phyloP scores from a whole-genome alignment of 2,888 invertebrate species.

The Tuta absoluta region DNA sequence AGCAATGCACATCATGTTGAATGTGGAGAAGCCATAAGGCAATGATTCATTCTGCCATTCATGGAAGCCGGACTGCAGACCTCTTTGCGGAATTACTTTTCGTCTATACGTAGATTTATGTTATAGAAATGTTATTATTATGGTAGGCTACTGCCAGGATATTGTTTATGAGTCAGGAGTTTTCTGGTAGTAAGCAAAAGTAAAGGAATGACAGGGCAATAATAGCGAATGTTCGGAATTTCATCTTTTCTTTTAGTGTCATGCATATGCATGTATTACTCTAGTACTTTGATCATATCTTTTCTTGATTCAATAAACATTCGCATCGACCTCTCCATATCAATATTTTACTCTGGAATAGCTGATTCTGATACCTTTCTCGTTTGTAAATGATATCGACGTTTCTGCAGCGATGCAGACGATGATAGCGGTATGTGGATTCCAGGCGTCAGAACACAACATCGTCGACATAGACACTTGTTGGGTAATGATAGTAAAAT shows the following conservation, averaged over 20 bases:
- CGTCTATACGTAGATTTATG: constrained; percentile 27
- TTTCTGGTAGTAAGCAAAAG: not conserved
- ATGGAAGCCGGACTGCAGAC: constrained; percentile 29
- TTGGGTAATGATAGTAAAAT: constrained; percentile 17
- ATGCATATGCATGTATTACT: too few relatives aligned
- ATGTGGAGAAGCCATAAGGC: not conserved
- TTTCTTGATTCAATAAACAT: too few relatives aligned
- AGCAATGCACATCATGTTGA: not conserved
- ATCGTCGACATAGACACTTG: not conserved
- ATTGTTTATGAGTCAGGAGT: not conserved
- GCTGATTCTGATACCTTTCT: too few relatives aligned
- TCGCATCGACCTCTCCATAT: too few relatives aligned
- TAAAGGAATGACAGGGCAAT: not conserved
- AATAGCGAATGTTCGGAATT: too few relatives aligned
- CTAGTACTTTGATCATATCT: too few relatives aligned
- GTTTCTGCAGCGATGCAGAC: too few relatives aligned
- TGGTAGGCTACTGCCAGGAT: not conserved
- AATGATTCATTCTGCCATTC: not conserved
- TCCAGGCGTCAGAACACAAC: not conserved
- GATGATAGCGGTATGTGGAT: too few relatives aligned
- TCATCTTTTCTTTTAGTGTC: too few relatives aligned
- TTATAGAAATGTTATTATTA: constrained; percentile 23
- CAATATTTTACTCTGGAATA: too few relatives aligned
- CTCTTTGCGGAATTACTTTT: constrained; percentile 68
- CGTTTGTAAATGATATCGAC: too few relatives aligned